These are phyloP conservation scores for Ptychobarbus kaznakovi DNA, from an alignment of 2,797 vertebrate genomes.

Conservation along the genomic window DNA sequence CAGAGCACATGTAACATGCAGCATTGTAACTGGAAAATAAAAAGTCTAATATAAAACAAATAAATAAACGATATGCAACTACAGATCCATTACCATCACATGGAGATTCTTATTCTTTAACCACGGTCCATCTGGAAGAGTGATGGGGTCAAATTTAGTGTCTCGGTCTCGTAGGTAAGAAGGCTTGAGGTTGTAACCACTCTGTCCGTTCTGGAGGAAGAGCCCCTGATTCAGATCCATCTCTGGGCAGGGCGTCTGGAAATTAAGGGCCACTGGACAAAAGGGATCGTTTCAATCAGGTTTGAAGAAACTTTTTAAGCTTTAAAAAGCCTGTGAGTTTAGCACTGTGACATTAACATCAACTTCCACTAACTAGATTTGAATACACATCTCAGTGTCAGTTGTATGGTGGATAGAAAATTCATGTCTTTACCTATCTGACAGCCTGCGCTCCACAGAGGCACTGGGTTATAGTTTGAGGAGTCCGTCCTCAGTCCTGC, in stretches of 20 bases:
- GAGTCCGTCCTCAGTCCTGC: slow-evolving; percentile 89
- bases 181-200: slow-evolving; percentile 93
- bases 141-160: slow-evolving; percentile 87
- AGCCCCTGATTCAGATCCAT: slow-evolving; percentile 93
- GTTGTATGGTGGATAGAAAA: background rate
- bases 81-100: slow-evolving; percentile 79
- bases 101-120: slow-evolving; percentile 83
- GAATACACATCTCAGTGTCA: background rate
- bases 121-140: slow-evolving; percentile 86
- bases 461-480: slow-evolving; percentile 91
- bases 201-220: slow-evolving; percentile 88
- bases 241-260: slow-evolving; percentile 87
- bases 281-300: background rate
- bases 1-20: background rate
- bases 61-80: background rate
- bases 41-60: too few species aligned
- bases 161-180: slow-evolving; percentile 81
- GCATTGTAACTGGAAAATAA: background rate
- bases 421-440: slow-evolving; percentile 72
- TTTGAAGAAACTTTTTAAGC: background rate
- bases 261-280: slow-evolving; percentile 92
- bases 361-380: background rate
- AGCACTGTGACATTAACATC: background rate
- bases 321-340: background rate
- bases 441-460: slow-evolving; percentile 93